Evolutionary conservation across 2,113 vertebrate genomes (phyloP).

Genomic region (Nyctibius bracteatus): DNA sequence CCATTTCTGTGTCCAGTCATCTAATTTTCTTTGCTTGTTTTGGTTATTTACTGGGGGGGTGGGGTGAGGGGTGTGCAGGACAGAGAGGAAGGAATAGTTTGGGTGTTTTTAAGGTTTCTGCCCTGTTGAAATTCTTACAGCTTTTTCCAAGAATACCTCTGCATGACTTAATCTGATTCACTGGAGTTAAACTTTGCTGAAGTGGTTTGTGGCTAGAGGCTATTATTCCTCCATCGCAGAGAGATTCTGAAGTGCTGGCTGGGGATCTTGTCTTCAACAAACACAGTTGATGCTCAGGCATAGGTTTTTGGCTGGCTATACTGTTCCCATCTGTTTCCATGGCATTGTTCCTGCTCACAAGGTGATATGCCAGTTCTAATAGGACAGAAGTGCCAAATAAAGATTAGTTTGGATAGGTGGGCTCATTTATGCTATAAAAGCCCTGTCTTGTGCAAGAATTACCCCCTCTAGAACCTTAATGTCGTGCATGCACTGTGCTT

Average conservation of each 20-base stretch:
- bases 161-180: neutral
- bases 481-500: neutral
- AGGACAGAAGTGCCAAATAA: neutral
- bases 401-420: neutral
- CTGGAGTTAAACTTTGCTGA: neutral
- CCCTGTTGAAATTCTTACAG: neutral
- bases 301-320: neutral
- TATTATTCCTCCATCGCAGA: neutral
- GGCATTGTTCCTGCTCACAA: neutral
- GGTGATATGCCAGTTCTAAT: neutral
- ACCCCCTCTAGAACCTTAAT: neutral
- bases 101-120: neutral
- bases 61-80: fast-evolving
- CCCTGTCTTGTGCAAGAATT: neutral
- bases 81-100: neutral
- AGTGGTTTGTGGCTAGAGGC: neutral
- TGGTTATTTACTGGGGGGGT: fast-evolving
- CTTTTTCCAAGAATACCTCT: neutral
- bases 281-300: neutral
- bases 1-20: neutral
- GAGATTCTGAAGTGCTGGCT: neutral
- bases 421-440: neutral
- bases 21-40: neutral
- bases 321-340: neutral
- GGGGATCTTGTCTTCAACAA: neutral